A percentile compares a stretch with the other conserved stretches of the same genome.
These are phyloP conservation scores for Phymorhynchus buccinoides DNA, from an alignment of 1,140 invertebrate species.

Conservation along the genomic window DNA sequence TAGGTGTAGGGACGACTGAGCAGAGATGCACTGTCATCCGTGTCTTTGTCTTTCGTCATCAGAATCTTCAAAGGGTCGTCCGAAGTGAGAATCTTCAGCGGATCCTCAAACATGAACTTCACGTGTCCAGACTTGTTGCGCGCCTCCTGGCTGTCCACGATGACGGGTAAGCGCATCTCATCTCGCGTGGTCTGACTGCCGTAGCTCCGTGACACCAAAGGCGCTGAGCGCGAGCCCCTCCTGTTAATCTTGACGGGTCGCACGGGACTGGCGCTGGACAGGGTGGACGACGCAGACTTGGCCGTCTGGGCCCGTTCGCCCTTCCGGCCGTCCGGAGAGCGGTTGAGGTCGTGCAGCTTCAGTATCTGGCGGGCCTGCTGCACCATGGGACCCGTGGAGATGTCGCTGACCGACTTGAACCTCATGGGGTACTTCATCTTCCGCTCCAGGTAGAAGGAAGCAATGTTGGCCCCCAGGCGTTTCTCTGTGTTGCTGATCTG, in stretches of 20 bases:
- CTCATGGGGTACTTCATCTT: slow-evolving; percentile 58
- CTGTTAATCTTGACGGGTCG: neutral
- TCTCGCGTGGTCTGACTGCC: neutral
- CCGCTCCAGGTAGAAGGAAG: slow-evolving; percentile 64
- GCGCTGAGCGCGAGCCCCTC: slow-evolving; percentile 22
- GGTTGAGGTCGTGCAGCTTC: slow-evolving; percentile 18
- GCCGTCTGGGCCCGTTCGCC: slow-evolving; percentile 17
- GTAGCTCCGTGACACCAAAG: neutral
- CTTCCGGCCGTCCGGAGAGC: neutral
- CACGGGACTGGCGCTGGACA: neutral
- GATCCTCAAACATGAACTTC: slow-evolving; percentile 46
- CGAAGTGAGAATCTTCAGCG: slow-evolving; percentile 27
- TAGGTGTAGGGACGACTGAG: neutral
- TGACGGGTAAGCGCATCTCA: neutral
- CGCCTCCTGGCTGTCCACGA: neutral
- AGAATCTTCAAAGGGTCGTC: slow-evolving; percentile 37
- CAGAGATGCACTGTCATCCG: neutral
- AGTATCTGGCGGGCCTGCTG: slow-evolving; percentile 53
- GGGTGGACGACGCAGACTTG: neutral
- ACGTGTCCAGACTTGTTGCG: slow-evolving; percentile 28
- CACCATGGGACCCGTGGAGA: slow-evolving; percentile 58
- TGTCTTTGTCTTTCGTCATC: slow-evolving; percentile 2
- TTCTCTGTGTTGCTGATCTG: slow-evolving; percentile 60
- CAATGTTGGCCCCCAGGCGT: slow-evolving; percentile 57
- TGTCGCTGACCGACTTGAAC: slow-evolving; percentile 54